Evolutionary conservation across 2,797 vertebrate species (phyloP).

Genomic region (Alcedo atthis): DNA sequence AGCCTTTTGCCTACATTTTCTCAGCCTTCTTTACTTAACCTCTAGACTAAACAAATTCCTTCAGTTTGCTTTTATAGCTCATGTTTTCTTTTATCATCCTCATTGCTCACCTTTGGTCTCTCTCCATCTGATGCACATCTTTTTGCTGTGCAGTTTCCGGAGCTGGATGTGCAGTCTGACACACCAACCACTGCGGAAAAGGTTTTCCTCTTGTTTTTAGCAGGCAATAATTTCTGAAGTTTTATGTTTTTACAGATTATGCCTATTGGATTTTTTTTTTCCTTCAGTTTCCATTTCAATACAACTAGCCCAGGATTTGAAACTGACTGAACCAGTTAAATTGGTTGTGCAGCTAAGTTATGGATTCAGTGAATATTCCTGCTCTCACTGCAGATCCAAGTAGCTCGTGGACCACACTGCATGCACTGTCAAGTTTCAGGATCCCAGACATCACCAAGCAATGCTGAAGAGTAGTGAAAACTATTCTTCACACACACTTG

Average conservation of each 20-base stretch:
- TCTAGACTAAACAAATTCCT: constrained; percentile 5
- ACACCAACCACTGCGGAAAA: fast-evolving
- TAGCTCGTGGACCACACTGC: background rate
- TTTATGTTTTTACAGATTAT: background rate
- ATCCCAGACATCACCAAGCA: background rate
- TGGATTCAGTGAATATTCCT: background rate
- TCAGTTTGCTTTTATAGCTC: background rate
- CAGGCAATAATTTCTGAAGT: background rate
- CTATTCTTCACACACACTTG: background rate
- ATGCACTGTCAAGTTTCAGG: background rate
- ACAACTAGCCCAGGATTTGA: background rate
- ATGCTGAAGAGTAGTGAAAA: background rate
- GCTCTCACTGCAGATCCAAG: background rate
- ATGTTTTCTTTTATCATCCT: background rate
- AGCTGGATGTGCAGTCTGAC: background rate
- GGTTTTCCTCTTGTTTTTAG: background rate
- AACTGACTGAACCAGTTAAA: background rate
- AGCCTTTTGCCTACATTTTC: background rate
- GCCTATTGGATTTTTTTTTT: fast-evolving
- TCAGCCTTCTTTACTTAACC: background rate
- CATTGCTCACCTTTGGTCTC: background rate
- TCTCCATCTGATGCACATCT: background rate
- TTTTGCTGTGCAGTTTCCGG: background rate
- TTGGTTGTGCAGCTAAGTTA: background rate
- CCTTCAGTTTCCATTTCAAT: background rate